phyloP scores from a whole-genome alignment of 2,888 invertebrate species.

The Lepidocyrtoides sp. region DNA sequence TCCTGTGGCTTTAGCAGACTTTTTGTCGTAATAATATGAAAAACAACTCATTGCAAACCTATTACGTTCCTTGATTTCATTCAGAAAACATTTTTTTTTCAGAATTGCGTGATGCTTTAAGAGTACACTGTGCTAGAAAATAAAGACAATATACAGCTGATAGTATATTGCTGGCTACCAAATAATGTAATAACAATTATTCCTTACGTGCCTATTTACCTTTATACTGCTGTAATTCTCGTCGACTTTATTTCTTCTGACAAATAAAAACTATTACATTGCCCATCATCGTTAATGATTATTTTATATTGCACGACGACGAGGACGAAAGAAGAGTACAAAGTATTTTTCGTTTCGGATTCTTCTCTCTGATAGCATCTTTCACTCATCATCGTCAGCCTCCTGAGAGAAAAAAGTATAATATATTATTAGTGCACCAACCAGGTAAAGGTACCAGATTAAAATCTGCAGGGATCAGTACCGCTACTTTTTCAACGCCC shows the following conservation, averaged over 20 bases:
- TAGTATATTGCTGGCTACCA: background rate
- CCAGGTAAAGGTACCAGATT: slow-evolving; percentile 53
- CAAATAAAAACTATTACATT: slow-evolving; percentile 34
- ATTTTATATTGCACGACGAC: slow-evolving; percentile 44
- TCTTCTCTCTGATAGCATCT: slow-evolving; percentile 38
- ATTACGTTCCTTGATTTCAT: slow-evolving; percentile 17
- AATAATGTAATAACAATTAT: too few species aligned
- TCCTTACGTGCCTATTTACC: too few species aligned
- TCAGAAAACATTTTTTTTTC: slow-evolving; percentile 1
- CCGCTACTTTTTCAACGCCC: slow-evolving; percentile 69
- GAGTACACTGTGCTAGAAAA: slow-evolving; percentile 4
- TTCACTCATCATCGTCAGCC: slow-evolving; percentile 37
- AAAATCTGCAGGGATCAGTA: slow-evolving; percentile 70
- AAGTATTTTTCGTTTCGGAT: slow-evolving; percentile 14
- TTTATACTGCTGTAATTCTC: background rate
- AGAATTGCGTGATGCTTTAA: slow-evolving; percentile 20
- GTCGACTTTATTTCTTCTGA: slow-evolving; percentile 15
- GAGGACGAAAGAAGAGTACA: slow-evolving; percentile 19
- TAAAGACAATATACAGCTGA: background rate
- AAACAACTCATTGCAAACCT: slow-evolving; percentile 6
- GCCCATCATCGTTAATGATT: slow-evolving; percentile 13
- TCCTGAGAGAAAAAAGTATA: background rate
- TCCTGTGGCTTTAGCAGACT: slow-evolving; percentile 29
- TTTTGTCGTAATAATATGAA: slow-evolving; percentile 20
- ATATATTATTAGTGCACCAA: slow-evolving; percentile 44